phyloP scores from a whole-genome alignment of 2,888 invertebrate genomes.

The Pachliopta kotzebuea region DNA sequence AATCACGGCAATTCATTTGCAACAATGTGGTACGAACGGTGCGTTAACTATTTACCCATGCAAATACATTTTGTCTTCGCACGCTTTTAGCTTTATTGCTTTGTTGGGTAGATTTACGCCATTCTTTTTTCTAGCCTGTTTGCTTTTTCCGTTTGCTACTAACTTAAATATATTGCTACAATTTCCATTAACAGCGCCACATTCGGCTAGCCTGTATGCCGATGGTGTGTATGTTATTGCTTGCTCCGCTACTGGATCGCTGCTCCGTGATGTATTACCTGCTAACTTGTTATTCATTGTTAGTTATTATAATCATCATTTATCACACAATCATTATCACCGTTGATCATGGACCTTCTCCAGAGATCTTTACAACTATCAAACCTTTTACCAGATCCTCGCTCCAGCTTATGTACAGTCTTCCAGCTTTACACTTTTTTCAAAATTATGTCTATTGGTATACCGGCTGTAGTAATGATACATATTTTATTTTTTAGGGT shows the following conservation, averaged over 20 bases:
- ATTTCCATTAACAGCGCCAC: background rate
- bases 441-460: too few relatives aligned
- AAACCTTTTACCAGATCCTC: too few relatives aligned
- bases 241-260: background rate
- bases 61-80: constrained; percentile 30
- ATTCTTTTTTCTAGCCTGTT: constrained; percentile 22
- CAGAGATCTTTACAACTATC: too few relatives aligned
- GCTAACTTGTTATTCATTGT: too few relatives aligned
- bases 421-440: too few relatives aligned
- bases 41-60: constrained; percentile 29
- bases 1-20: constrained; percentile 30
- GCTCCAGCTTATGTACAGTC: too few relatives aligned
- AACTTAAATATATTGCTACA: constrained; percentile 6
- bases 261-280: background rate
- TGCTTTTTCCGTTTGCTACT: constrained; percentile 18
- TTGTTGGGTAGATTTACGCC: constrained; percentile 21
- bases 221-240: background rate
- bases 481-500: too few relatives aligned
- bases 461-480: too few relatives aligned
- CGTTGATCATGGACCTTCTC: too few relatives aligned
- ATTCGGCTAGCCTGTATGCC: background rate
- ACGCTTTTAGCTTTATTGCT: constrained; percentile 31
- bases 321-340: too few relatives aligned
- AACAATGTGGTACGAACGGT: constrained; percentile 28
- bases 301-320: too few relatives aligned